These are phyloP conservation scores for Diorhabda carinulata DNA, from an alignment of 1,140 invertebrate species.

Conservation along the genomic window DNA sequence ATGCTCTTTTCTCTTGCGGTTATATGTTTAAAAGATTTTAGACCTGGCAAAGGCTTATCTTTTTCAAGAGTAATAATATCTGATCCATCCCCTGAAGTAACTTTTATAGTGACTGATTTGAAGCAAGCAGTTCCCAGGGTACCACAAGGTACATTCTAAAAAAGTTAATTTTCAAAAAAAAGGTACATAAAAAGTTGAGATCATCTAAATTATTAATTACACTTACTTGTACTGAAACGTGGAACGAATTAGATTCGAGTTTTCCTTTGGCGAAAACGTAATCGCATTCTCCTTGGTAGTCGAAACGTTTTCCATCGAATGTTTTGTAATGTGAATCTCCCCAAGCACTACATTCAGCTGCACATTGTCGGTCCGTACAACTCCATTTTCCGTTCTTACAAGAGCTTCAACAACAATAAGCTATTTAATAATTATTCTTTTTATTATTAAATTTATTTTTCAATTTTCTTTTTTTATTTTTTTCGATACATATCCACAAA, in stretches of 20 bases:
- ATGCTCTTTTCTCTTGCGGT: slow-evolving; percentile 61
- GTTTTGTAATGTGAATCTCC: slow-evolving; percentile 84
- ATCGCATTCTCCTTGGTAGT: slow-evolving; percentile 85
- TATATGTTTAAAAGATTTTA: slow-evolving; percentile 52
- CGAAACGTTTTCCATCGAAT: slow-evolving; percentile 77
- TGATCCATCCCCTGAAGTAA: slow-evolving; percentile 53
- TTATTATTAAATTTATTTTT: not conserved
- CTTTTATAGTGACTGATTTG: slow-evolving; percentile 68
- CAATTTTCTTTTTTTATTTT: slow-evolving; percentile 1
- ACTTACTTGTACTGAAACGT: slow-evolving; percentile 63
- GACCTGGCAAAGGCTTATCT: slow-evolving; percentile 51
- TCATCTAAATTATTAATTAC: not conserved
- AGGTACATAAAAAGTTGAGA: not conserved
- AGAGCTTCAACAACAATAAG: slow-evolving; percentile 42
- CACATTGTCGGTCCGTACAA: slow-evolving; percentile 61
- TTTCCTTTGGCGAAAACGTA: slow-evolving; percentile 76
- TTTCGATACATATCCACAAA: not conserved
- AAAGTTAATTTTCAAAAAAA: slow-evolving; percentile 1
- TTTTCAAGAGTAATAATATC: slow-evolving; percentile 61
- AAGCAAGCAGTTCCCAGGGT: slow-evolving; percentile 82
- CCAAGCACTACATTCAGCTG: slow-evolving; percentile 73
- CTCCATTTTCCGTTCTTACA: slow-evolving; percentile 66
- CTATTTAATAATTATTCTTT: not conserved
- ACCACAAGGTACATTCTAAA: slow-evolving; percentile 74
- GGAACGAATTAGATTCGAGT: slow-evolving; percentile 61